Percentiles rank a stretch among this genome's conserved stretches.
These are phyloP conservation scores for Novumbra hubbsi DNA, from an alignment of 2,797 vertebrate genomes.

Conservation along the genomic window DNA sequence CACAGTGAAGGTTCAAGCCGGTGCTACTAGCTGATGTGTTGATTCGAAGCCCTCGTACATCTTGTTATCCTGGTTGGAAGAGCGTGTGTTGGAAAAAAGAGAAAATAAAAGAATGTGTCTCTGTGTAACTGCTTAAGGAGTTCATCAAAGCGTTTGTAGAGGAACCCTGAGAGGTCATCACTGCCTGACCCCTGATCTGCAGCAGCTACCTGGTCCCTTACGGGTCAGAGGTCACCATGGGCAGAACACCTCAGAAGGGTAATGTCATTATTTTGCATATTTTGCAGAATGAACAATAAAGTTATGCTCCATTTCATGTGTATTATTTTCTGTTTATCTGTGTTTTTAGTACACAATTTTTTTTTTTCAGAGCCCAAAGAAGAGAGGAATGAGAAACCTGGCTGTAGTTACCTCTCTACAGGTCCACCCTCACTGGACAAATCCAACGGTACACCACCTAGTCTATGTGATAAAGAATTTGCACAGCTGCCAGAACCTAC, in stretches of 20 bases:
- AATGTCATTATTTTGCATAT: constrained; percentile 24
- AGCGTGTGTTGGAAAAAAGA: background rate
- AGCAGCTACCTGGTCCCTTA: constrained; percentile 36
- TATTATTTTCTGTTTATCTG: too few species aligned
- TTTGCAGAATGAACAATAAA: background rate
- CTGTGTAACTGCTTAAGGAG: background rate
- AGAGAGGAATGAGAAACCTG: constrained; percentile 79
- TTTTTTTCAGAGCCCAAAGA: constrained; percentile 85
- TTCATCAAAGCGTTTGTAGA: background rate
- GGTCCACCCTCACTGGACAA: constrained; percentile 72
- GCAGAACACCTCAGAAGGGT: constrained; percentile 84
- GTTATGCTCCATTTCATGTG: background rate
- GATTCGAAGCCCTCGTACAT: too few species aligned
- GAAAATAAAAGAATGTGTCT: background rate
- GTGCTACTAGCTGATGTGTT: too few species aligned
- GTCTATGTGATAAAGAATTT: background rate
- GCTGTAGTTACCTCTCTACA: constrained; percentile 72
- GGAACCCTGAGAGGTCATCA: background rate
- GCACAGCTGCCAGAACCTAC: background rate
- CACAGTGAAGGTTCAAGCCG: too few species aligned
- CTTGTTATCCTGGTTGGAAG: too few species aligned
- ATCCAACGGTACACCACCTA: constrained; percentile 66
- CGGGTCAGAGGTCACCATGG: constrained; percentile 73
- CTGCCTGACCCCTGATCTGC: constrained; percentile 54
- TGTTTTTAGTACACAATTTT: constrained; percentile 37